Evolutionary conservation across 1,140 invertebrate genomes (phyloP).

Genomic region (Achatina immaculata): DNA sequence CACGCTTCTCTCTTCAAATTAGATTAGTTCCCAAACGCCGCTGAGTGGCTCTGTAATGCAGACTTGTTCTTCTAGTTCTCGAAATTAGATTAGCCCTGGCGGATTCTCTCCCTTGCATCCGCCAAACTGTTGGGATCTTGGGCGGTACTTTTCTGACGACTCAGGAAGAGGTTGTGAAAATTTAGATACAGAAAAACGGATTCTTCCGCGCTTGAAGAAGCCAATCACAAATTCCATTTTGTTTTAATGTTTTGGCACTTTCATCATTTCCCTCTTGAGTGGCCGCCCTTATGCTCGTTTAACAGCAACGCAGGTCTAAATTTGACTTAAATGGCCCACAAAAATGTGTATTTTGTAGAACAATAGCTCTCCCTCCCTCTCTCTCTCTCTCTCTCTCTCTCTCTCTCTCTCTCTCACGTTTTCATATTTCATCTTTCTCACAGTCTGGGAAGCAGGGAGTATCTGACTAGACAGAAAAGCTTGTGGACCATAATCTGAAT

Average conservation of each 20-base stretch:
- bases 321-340: too few species aligned
- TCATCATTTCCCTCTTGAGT: not conserved
- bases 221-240: not conserved
- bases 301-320: not conserved
- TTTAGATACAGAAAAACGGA: not conserved
- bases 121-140: not conserved
- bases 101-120: constrained; percentile 1
- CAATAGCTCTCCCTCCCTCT: too few species aligned
- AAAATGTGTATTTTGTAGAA: too few species aligned
- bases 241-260: not conserved
- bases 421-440: too few species aligned
- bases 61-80: not conserved
- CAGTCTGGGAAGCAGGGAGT: too few species aligned
- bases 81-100: constrained; percentile 8
- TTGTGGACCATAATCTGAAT: too few species aligned
- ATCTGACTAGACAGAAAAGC: too few species aligned
- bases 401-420: too few species aligned
- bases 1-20: constrained; percentile 1
- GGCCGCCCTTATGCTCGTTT: not conserved
- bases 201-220: not conserved
- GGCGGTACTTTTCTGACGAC: not conserved
- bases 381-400: too few species aligned
- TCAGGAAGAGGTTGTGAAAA: too few species aligned
- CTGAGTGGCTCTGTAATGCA: constrained; percentile 10
- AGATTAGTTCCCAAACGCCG: constrained; percentile 1